These are phyloP conservation scores for Eulemur rufifrons DNA, from an alignment of 2,113 vertebrate species.

Conservation along the genomic window DNA sequence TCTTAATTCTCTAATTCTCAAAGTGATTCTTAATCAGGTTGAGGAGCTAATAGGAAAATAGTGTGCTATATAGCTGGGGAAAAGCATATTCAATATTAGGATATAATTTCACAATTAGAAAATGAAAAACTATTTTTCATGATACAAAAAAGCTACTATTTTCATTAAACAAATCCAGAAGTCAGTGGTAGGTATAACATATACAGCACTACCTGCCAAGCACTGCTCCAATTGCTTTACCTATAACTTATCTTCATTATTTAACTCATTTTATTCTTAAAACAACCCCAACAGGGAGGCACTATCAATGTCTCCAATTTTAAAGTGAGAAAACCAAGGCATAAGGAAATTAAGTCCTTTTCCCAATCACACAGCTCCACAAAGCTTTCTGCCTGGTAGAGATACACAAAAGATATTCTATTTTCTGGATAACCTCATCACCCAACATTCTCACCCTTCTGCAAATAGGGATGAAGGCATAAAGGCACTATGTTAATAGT, in stretches of 20 bases:
- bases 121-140: conserved; percentile 28
- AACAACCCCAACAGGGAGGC: neutral
- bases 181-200: neutral
- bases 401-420: neutral
- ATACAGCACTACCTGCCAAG: neutral
- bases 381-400: neutral
- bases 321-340: conserved; percentile 24
- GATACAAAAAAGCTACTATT: neutral
- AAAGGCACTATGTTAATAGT: neutral
- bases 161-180: conserved; percentile 28
- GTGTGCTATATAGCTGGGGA: neutral
- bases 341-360: neutral
- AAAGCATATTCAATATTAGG: neutral
- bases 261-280: conserved; percentile 42
- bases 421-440: conserved; percentile 20
- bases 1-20: neutral
- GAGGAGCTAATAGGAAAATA: neutral
- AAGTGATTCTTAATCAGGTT: neutral
- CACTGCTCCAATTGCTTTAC: neutral
- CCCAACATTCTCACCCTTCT: neutral
- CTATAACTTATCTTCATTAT: neutral
- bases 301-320: neutral
- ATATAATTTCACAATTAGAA: conserved; percentile 21
- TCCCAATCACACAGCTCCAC: neutral
- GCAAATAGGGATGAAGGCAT: neutral